Percentiles rank a stretch among this genome's conserved stretches.
Evolutionary conservation across 1,140 invertebrate genomes (phyloP).

Genomic region (Cherax destructor): DNA sequence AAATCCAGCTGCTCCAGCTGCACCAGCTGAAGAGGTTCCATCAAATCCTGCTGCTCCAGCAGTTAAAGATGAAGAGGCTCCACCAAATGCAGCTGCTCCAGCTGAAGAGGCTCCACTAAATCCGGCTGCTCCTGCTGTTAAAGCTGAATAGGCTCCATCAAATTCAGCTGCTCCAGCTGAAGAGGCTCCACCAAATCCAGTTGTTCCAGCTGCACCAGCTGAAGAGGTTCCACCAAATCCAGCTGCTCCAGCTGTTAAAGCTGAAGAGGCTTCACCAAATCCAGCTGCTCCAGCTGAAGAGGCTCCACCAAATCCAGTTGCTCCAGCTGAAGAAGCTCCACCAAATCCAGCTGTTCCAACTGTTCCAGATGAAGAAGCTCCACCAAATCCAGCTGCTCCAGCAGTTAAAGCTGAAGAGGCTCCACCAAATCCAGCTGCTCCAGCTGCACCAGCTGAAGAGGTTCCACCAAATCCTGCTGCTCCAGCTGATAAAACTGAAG

Average conservation of each 20-base stretch:
- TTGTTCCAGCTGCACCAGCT: no score
- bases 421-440: slow-evolving; percentile 3
- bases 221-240: no score
- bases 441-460: not conserved
- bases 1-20: no score
- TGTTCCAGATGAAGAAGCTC: not conserved
- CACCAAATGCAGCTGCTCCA: not conserved
- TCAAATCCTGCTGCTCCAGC: slow-evolving; percentile 6
- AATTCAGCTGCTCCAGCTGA: not conserved
- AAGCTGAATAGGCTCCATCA: not conserved
- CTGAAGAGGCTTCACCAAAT: no score
- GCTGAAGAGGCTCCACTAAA: not conserved
- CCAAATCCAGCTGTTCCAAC: not conserved
- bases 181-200: no score
- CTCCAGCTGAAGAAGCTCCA: not conserved
- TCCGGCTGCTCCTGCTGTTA: not conserved
- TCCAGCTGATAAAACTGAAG: not conserved
- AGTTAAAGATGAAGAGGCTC: no score
- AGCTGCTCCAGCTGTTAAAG: no score
- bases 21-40: no score
- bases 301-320: not conserved
- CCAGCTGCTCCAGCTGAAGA: no score
- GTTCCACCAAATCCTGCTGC: no score
- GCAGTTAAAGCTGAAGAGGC: no score
- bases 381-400: not conserved